Evolutionary conservation across 2,797 vertebrate genomes (phyloP).

Genomic region (Lycodopsis pacificus): DNA sequence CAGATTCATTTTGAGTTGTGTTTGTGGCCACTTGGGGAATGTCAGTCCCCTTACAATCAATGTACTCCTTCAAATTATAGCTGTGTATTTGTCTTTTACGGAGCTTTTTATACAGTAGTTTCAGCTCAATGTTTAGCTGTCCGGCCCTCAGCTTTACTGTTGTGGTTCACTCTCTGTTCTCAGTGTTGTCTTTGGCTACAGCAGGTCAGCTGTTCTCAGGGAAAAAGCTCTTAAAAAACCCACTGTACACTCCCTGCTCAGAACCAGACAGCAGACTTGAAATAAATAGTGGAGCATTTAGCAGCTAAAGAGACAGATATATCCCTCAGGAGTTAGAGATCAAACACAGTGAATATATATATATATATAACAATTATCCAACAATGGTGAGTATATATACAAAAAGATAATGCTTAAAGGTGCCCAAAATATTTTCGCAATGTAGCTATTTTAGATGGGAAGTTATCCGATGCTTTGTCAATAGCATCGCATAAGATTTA

Average conservation of each 20-base stretch:
- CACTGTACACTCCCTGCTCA: too few species aligned
- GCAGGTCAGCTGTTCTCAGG: background rate
- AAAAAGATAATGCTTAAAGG: background rate
- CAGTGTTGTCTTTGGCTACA: too few species aligned
- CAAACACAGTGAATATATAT: too few species aligned
- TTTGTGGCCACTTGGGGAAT: background rate
- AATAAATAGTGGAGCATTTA: too few species aligned
- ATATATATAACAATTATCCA: too few species aligned
- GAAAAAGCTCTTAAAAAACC: background rate
- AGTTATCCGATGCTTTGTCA: background rate
- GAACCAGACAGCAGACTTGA: too few species aligned
- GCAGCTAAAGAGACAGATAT: too few species aligned
- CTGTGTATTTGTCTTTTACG: background rate
- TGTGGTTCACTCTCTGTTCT: too few species aligned
- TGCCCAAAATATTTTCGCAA: background rate
- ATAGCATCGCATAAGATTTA: background rate
- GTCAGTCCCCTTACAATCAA: background rate
- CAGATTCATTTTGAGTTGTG: background rate
- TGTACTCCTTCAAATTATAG: background rate
- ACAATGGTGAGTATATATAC: background rate
- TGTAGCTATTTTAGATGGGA: background rate
- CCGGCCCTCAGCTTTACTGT: too few species aligned
- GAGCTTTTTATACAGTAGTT: too few species aligned
- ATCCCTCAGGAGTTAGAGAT: too few species aligned
- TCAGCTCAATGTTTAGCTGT: background rate